Percentiles rank a stretch among this genome's conserved stretches.
Evolutionary conservation across 2,113 vertebrate genomes (phyloP).

Genomic region (Pontoporia blainvillei): DNA sequence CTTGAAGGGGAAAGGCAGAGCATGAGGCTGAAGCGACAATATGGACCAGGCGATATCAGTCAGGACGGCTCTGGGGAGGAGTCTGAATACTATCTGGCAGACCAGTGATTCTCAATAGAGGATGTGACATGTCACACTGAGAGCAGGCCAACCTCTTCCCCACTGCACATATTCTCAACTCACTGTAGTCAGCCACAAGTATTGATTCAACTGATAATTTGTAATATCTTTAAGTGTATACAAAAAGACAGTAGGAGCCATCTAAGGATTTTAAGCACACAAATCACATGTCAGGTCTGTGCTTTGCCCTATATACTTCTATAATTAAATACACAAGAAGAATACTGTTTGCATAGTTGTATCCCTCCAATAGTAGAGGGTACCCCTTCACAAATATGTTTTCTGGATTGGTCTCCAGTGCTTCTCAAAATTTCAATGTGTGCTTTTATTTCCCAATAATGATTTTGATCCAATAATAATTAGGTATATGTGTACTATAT

Average conservation of each 20-base stretch:
- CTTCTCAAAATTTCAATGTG: not conserved
- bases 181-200: not conserved
- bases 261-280: not conserved
- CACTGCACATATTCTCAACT: rapidly evolving
- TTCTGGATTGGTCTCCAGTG: not conserved
- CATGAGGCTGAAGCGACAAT: not conserved
- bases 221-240: not conserved
- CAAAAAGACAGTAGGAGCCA: not conserved
- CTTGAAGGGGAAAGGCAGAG: not conserved
- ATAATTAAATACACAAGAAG: not conserved
- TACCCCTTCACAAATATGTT: not conserved
- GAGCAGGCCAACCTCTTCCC: no score
- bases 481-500: not conserved
- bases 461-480: not conserved
- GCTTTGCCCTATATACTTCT: not conserved
- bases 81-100: not conserved
- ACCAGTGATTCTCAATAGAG: not conserved
- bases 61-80: not conserved
- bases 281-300: not conserved
- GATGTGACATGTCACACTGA: not conserved
- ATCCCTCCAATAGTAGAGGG: not conserved
- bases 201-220: not conserved
- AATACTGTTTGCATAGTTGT: not conserved
- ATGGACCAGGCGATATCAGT: not conserved
- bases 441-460: not conserved